phyloP scores from a whole-genome alignment of 92 coral and sea anemone genomes.

The Parazoanthus swiftii region DNA sequence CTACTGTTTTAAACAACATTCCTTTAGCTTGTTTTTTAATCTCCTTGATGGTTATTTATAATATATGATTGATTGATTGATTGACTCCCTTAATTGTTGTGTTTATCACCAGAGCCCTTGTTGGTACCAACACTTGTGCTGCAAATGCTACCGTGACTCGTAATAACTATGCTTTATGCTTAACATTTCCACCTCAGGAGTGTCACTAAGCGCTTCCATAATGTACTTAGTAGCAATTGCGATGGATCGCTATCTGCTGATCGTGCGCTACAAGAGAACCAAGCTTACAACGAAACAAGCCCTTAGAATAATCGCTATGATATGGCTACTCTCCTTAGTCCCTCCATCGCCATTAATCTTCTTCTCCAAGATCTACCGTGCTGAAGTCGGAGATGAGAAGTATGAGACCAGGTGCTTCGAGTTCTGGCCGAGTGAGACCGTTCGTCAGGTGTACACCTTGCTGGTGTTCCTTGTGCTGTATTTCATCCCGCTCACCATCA shows the following conservation, averaged over 20 bases:
- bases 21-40: too few species aligned
- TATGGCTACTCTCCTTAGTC: slow-evolving; percentile 63
- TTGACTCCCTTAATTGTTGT: too few species aligned
- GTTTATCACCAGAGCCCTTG: too few species aligned
- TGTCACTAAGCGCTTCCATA: slow-evolving; percentile 70
- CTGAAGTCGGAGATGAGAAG: slow-evolving; percentile 30
- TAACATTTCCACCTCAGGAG: neutral
- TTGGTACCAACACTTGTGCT: too few species aligned
- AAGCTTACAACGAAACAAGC: slow-evolving; percentile 57
- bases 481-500: slow-evolving; percentile 56
- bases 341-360: slow-evolving; percentile 65
- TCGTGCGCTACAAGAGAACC: slow-evolving; percentile 59
- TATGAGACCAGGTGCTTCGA: slow-evolving; percentile 59
- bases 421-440: slow-evolving; percentile 62
- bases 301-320: slow-evolving; percentile 45
- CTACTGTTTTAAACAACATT: too few species aligned
- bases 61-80: too few species aligned
- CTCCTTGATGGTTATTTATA: too few species aligned
- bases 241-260: slow-evolving; percentile 74
- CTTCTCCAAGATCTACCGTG: slow-evolving; percentile 52
- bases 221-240: slow-evolving; percentile 75
- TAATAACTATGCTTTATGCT: too few species aligned
- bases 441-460: slow-evolving; percentile 63
- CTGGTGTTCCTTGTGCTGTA: slow-evolving; percentile 65
- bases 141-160: too few species aligned